Evolutionary conservation across 2,888 invertebrate species (phyloP).

Genomic region (Nephrotoma guestfalica): DNA sequence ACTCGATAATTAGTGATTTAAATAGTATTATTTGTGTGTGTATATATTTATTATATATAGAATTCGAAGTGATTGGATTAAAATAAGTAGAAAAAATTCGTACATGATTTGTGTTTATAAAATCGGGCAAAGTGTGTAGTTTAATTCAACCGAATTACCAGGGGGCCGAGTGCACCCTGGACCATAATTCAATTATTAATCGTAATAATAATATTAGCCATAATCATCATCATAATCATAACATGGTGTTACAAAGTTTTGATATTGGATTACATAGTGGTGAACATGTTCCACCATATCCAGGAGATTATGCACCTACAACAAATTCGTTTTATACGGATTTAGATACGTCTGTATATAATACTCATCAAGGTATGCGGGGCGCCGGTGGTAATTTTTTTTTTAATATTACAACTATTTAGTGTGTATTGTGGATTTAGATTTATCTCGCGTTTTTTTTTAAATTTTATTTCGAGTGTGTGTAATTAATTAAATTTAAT

Average conservation of each 20-base stretch:
- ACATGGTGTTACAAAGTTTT: conserved; percentile 30
- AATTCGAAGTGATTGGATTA: background rate
- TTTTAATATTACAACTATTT: no score
- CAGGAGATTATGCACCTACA: conserved; percentile 24
- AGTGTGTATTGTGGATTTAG: background rate
- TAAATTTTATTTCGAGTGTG: background rate
- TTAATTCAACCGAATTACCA: conserved; percentile 10
- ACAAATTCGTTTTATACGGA: conserved; percentile 26
- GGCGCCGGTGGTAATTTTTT: background rate
- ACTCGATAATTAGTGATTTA: background rate
- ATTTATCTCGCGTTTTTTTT: background rate
- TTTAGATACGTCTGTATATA: conserved; percentile 31
- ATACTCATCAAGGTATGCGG: conserved; percentile 21
- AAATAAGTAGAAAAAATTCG: background rate
- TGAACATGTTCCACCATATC: conserved; percentile 22
- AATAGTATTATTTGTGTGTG: background rate
- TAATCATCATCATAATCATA: conserved; percentile 6
- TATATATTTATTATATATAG: background rate
- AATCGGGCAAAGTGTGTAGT: conserved; percentile 10
- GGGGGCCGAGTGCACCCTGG: conserved; percentile 10
- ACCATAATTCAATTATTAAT: conserved; percentile 4
- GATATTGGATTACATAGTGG: conserved; percentile 19
- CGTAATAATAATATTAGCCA: background rate
- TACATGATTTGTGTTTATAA: background rate
- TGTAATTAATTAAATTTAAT: background rate